A percentile compares a stretch with the other conserved stretches of the same genome.
Conservation (phyloP, 92 coral and sea anemone species). For the Palythoa grandiflora region DNA sequence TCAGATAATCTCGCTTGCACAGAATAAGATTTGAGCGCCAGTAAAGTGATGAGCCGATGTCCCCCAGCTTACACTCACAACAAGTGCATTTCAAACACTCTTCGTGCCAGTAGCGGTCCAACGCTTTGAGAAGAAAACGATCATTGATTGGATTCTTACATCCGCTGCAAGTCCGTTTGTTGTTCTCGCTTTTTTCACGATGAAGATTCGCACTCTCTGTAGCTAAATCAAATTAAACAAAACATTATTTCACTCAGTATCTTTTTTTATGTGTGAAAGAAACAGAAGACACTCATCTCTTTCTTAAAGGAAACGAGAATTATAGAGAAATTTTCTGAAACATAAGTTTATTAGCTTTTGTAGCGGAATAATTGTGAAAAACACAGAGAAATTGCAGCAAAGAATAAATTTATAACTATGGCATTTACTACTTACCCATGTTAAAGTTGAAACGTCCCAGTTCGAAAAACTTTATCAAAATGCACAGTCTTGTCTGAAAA, state of each 20-base stretch:
- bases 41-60: slow-evolving; percentile 85
- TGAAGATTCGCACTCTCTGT: slow-evolving; percentile 43
- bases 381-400: background rate
- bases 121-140: slow-evolving; percentile 81
- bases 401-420: background rate
- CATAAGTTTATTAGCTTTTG: slow-evolving; percentile 1
- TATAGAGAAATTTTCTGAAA: background rate
- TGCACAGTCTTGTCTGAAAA: background rate
- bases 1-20: slow-evolving; percentile 87
- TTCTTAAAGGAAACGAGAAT: background rate
- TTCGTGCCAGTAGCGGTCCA: slow-evolving; percentile 90
- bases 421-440: slow-evolving; percentile 26
- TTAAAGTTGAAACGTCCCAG: background rate
- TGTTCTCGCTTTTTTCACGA: slow-evolving; percentile 32
- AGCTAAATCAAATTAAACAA: slow-evolving; percentile 35
- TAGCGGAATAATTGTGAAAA: background rate
- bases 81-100: slow-evolving; percentile 86
- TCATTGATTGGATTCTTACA: slow-evolving; percentile 83
- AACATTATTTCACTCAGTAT: background rate
- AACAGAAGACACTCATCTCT: background rate
- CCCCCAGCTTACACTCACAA: slow-evolving; percentile 87
- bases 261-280: background rate
- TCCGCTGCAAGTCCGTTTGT: slow-evolving; percentile 76
- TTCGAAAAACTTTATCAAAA: background rate
- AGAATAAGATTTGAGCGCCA: slow-evolving; percentile 81